Evolutionary conservation across 2,888 invertebrate species (phyloP).

Genomic region (Spisula solida): DNA sequence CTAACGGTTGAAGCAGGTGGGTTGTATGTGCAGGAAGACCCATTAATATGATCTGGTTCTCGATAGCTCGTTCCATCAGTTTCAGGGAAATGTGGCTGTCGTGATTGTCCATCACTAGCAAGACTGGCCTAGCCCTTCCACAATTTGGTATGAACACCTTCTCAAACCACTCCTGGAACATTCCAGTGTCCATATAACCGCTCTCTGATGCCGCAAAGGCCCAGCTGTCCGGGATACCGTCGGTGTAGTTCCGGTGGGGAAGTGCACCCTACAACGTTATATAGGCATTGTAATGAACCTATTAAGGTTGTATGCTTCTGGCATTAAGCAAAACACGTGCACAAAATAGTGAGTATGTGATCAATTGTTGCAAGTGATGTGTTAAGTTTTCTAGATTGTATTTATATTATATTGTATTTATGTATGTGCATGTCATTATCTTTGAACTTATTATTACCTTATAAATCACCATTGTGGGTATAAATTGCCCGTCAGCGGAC

Average conservation of each 20-base stretch:
- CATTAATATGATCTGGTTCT: slow-evolving; percentile 17
- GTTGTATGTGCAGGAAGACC: slow-evolving; percentile 43
- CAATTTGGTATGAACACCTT: slow-evolving; percentile 30
- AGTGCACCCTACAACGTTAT: background rate
- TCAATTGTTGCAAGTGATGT: background rate
- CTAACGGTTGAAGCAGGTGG: slow-evolving; percentile 42
- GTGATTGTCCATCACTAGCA: slow-evolving; percentile 46
- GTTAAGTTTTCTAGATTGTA: background rate
- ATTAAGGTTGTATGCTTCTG: background rate
- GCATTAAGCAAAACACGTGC: no score
- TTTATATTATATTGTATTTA: background rate
- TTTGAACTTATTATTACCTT: background rate
- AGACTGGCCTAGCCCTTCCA: slow-evolving; percentile 3
- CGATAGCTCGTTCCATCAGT: slow-evolving; percentile 23
- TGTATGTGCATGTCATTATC: background rate
- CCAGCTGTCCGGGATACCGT: slow-evolving; percentile 48
- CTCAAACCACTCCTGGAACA: slow-evolving; percentile 42
- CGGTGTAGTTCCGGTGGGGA: background rate
- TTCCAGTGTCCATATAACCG: slow-evolving; percentile 38
- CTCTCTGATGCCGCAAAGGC: slow-evolving; percentile 10
- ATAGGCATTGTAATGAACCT: no score
- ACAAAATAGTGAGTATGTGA: no score
- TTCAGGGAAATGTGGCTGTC: slow-evolving; percentile 18
- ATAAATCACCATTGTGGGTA: slow-evolving; percentile 6
- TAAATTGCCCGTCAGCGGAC: background rate